Base-by-base conservation (phyloP, 53 echinoderm and acorn worm species). In the Crossaster papposus region DNA sequence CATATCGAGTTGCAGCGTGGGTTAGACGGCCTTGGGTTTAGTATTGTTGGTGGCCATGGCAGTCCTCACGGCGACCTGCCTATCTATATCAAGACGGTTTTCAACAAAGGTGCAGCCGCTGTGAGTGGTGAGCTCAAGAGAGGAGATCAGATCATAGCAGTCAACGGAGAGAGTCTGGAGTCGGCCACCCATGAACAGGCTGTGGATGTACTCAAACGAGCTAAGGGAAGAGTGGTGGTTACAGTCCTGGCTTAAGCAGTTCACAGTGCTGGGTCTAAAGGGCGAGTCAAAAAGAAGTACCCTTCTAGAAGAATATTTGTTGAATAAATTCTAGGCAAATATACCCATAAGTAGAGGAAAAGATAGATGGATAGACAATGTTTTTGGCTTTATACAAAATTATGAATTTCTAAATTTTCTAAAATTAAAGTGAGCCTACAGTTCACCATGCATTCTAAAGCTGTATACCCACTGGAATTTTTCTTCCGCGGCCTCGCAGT, bases 21-120 rank as follows among this genome's bases (percentile, higher is more conserved):
- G 36, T 92, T 92, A 3, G 95, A 96, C 34, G 98, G 98, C 9
- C 91, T 98, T 0, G 98, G 98, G 3, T 98, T 98, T 90, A 98
- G 98, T 82, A 98, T 98, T 63, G 96, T 96, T 0, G 98, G 98
- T 0, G 98, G 98, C 0, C 85, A 87, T 68, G 96, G 96, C 55
- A 98, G 98, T 50, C 98, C 98, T 65, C 98, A 98, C 31, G 98
- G 98, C 24, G 94, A 98, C 83, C 93, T 98, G 14, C 98, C 98
- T 73, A 98, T 98, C 87, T 98, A 98, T 78, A 96, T 98, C 92
- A 98, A 98, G 92, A 98, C 98, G 9, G 98, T 98, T 36, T 98
- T 98, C 85, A 89, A 91, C 62, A 93, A 93, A 36, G 98, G 98
- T 0, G 98, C 98, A 1, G 98, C 98, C 30, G 89, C 93, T 13